Evolutionary conservation across 2,113 vertebrate species (phyloP).

Genomic region (Dendropsophus ebraccatus): DNA sequence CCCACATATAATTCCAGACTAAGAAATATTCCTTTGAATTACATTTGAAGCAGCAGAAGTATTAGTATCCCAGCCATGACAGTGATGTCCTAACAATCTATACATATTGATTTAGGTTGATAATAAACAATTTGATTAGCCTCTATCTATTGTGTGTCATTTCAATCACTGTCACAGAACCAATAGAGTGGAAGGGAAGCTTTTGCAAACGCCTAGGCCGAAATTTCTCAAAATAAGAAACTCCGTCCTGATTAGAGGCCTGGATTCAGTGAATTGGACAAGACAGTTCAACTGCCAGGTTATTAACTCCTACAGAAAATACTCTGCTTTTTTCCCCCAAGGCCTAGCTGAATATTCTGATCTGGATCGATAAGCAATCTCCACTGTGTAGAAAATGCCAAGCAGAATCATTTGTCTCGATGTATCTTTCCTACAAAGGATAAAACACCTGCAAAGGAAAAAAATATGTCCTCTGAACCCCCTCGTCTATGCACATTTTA

Average conservation of each 20-base stretch:
- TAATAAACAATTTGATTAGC: slow-evolving; percentile 99
- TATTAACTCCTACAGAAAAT: slow-evolving; percentile 99
- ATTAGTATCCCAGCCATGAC: slow-evolving; percentile 86
- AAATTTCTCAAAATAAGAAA: slow-evolving; percentile 93
- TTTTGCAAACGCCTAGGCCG: slow-evolving; percentile 72
- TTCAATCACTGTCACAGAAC: slow-evolving; percentile 94
- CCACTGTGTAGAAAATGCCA: slow-evolving; percentile 99
- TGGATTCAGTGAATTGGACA: slow-evolving; percentile 99
- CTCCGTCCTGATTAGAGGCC: slow-evolving; percentile 98
- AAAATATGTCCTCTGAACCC: slow-evolving; percentile 41
- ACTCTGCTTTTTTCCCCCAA: slow-evolving; percentile 89
- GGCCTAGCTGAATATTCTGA: slow-evolving; percentile 94
- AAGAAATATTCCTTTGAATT: slow-evolving; percentile 68
- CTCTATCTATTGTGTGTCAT: slow-evolving; percentile 98
- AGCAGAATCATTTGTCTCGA: slow-evolving; percentile 98
- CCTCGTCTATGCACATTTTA: slow-evolving; percentile 72
- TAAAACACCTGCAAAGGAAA: slow-evolving; percentile 80
- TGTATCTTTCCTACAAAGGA: slow-evolving; percentile 86
- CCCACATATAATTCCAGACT: slow-evolving; percentile 70
- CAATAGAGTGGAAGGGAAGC: slow-evolving; percentile 88
- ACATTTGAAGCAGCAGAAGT: slow-evolving; percentile 73
- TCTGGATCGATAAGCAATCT: slow-evolving; percentile 99
- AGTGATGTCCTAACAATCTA: slow-evolving; percentile 99
- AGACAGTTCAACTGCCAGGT: slow-evolving; percentile 99
- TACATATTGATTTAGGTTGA: slow-evolving; percentile 99